A percentile compares a stretch with the other conserved stretches of the same genome.
phyloP scores from a whole-genome alignment of 2,888 invertebrate genomes.

The Parelbella ahira region DNA sequence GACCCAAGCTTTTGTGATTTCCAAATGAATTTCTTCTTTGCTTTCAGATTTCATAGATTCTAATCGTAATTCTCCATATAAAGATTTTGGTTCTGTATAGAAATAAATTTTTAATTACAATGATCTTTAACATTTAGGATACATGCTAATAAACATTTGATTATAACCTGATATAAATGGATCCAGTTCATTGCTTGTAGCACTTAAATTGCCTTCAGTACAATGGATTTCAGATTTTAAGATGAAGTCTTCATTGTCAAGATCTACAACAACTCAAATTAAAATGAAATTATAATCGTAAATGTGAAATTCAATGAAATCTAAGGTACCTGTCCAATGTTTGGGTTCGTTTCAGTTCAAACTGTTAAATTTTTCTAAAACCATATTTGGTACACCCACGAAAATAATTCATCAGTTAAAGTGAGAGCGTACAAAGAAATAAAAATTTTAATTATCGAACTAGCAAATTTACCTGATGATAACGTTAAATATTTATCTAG shows the following conservation, averaged over 20 bases:
- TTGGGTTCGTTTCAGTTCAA: no score
- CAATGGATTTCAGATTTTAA: slow-evolving; percentile 13
- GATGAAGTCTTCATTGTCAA: slow-evolving; percentile 3
- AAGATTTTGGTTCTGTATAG: slow-evolving; percentile 11
- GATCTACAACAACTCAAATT: slow-evolving; percentile 1
- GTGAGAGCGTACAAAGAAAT: no score
- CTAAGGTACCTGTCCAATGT: no score
- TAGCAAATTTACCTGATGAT: slow-evolving; percentile 50
- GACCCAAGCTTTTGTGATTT: slow-evolving; percentile 51
- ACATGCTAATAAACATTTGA: no score
- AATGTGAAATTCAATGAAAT: no score
- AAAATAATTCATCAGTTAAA: no score
- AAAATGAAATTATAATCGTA: not conserved
- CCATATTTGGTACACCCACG: no score
- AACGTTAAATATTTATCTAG: slow-evolving; percentile 52
- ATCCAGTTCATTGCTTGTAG: slow-evolving; percentile 15
- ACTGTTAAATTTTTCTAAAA: no score
- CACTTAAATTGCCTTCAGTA: slow-evolving; percentile 13
- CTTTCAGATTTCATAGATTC: slow-evolving; percentile 23
- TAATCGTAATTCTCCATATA: slow-evolving; percentile 15
- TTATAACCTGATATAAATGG: slow-evolving; percentile 8
- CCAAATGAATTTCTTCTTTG: slow-evolving; percentile 35
- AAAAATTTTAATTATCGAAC: no score
- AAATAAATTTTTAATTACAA: no score
- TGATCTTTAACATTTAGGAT: no score